phyloP scores from a whole-genome alignment of 2,797 vertebrate genomes.

The Rhynchotus rufescens region DNA sequence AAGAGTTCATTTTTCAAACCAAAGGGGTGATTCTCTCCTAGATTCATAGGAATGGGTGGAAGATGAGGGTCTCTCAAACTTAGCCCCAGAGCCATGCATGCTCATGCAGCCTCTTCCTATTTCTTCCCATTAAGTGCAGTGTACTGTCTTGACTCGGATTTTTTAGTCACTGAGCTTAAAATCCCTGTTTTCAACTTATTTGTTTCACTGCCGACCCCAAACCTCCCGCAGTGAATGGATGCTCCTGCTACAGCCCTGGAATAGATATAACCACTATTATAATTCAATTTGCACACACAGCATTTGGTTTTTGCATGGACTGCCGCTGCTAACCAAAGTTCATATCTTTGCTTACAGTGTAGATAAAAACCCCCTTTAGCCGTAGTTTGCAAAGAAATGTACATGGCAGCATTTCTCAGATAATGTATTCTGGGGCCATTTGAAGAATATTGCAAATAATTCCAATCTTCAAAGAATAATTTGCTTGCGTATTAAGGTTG shows the following conservation, averaged over 20 bases:
- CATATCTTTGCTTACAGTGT: conserved; percentile 15
- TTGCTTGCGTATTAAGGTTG: background rate
- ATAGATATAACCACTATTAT: background rate
- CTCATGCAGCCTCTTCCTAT: accelerated
- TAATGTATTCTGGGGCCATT: background rate
- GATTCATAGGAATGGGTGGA: background rate
- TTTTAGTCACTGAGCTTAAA: background rate
- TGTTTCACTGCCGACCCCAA: background rate
- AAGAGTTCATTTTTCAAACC: background rate
- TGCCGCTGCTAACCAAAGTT: background rate
- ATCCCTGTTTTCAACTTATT: background rate
- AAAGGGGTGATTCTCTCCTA: background rate
- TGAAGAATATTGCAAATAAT: background rate
- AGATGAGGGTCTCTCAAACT: background rate
- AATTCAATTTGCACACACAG: background rate
- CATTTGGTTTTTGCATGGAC: background rate
- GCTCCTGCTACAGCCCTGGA: background rate
- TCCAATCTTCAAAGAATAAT: background rate
- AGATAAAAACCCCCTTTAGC: background rate
- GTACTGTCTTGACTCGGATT: background rate
- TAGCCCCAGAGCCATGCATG: background rate
- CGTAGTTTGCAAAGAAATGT: background rate
- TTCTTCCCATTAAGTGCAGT: background rate
- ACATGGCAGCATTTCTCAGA: background rate
- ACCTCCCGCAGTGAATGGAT: background rate